Conservation (phyloP, 30 jellyfish, hydroid and myxozoan species). For the Rhopilema esculentum region DNA sequence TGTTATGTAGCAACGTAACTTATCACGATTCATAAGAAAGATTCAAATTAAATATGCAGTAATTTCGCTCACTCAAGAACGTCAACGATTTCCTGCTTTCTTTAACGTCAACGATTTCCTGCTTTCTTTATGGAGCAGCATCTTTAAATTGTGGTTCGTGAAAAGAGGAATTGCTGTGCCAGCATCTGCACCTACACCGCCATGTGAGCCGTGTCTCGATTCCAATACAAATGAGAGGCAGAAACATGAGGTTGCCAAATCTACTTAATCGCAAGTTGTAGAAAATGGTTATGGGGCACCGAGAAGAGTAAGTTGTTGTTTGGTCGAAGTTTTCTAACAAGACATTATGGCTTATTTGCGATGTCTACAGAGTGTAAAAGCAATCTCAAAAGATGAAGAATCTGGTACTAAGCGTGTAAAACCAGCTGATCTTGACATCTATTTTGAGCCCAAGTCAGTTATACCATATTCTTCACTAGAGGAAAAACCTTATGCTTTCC, state of each 20-base stretch:
- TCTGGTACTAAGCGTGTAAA: background rate
- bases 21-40: background rate
- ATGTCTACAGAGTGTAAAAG: conserved; percentile 14
- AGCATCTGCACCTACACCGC: background rate
- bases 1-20: background rate
- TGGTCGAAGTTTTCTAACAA: background rate
- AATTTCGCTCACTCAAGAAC: too few relatives aligned
- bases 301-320: too few relatives aligned
- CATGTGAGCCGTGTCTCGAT: background rate
- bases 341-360: conserved; percentile 25
- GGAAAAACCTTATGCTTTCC: conserved; percentile 4
- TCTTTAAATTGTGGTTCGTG: background rate
- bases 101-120: background rate
- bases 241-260: background rate
- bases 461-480: background rate
- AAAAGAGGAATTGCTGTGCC: background rate
- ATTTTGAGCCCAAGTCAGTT: conserved; percentile 16
- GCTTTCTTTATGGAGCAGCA: background rate
- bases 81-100: background rate
- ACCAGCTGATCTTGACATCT: conserved; percentile 49
- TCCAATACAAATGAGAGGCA: background rate
- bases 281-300: background rate
- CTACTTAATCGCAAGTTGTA: too few relatives aligned
- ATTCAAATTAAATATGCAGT: too few relatives aligned
- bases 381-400: conserved; percentile 18